phyloP scores from a whole-genome alignment of 1,140 invertebrate species.

The Zaprionus tsacasi region DNA sequence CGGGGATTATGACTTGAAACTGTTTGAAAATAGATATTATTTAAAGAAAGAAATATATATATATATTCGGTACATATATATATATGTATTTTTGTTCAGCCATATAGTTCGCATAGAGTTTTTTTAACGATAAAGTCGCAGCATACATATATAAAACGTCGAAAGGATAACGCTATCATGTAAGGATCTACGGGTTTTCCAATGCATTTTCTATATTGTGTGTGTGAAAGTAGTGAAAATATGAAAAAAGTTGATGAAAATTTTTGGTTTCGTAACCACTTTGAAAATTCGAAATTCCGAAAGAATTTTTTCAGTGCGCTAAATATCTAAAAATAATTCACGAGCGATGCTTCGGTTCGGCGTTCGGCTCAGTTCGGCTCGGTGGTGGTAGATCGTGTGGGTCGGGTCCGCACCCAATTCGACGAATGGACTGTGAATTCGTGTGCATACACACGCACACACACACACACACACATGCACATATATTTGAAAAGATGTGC shows the following conservation, averaged over 20 bases:
- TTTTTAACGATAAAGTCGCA: constrained; percentile 57
- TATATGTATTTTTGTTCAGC: constrained; percentile 52
- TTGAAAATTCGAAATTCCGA: constrained; percentile 72
- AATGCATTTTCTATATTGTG: neutral
- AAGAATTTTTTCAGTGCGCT: constrained; percentile 83
- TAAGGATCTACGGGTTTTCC: constrained; percentile 51
- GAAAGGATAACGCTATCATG: constrained; percentile 76
- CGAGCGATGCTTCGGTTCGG: constrained; percentile 57
- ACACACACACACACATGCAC: constrained; percentile 47
- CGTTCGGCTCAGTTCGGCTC: constrained; percentile 29
- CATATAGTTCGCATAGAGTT: constrained; percentile 73
- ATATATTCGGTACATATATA: constrained; percentile 68
- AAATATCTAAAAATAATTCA: constrained; percentile 82
- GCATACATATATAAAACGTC: constrained; percentile 71
- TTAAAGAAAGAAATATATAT: constrained; percentile 79
- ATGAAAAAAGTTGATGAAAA: constrained; percentile 63
- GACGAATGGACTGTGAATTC: constrained; percentile 75
- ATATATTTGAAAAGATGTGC: constrained; percentile 42
- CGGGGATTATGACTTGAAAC: constrained; percentile 93
- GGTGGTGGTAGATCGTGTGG: constrained; percentile 44
- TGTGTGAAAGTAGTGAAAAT: constrained; percentile 51
- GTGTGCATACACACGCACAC: constrained; percentile 24
- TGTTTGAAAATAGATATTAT: constrained; percentile 81
- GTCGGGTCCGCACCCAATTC: constrained; percentile 76
- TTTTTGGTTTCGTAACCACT: constrained; percentile 82